phyloP scores from a whole-genome alignment of 2,797 vertebrate species.

The Acropternis orthonyx region DNA sequence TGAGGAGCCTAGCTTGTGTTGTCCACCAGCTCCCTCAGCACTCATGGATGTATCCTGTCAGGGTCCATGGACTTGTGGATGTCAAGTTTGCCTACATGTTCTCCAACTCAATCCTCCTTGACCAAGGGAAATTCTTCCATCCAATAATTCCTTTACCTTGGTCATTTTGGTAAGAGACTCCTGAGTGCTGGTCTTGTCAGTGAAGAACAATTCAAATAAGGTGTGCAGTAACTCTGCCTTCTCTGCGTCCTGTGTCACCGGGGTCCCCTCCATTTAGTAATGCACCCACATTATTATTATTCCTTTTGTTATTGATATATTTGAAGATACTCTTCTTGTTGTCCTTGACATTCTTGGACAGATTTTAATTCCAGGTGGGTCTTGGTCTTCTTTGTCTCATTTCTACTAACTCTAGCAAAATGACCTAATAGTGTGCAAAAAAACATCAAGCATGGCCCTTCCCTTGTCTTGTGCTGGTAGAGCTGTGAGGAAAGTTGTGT shows the following conservation, averaged over 20 bases:
- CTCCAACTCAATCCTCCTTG: neutral
- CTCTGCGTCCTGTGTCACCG: neutral
- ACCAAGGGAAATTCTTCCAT: neutral
- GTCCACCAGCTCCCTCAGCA: neutral
- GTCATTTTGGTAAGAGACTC: neutral
- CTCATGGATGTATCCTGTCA: rapidly evolving
- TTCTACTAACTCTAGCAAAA: neutral
- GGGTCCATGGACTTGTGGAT: neutral
- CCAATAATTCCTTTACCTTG: neutral
- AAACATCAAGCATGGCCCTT: rapidly evolving
- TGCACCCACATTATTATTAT: neutral
- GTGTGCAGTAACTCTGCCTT: neutral
- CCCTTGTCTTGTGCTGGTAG: neutral
- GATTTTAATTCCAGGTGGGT: neutral
- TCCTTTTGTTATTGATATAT: neutral
- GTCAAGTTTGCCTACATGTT: neutral
- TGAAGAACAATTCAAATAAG: neutral
- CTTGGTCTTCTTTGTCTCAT: neutral
- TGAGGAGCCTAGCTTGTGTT: neutral
- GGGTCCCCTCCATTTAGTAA: neutral
- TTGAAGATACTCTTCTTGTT: neutral
- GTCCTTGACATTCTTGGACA: neutral
- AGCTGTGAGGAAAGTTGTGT: rapidly evolving
- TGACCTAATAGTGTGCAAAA: rapidly evolving
- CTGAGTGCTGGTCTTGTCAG: neutral